Evolutionary conservation across 2,888 invertebrate species (phyloP), one percentile per base, ranked within the genome.

Genomic region (Halictus quadricinctus): DNA sequence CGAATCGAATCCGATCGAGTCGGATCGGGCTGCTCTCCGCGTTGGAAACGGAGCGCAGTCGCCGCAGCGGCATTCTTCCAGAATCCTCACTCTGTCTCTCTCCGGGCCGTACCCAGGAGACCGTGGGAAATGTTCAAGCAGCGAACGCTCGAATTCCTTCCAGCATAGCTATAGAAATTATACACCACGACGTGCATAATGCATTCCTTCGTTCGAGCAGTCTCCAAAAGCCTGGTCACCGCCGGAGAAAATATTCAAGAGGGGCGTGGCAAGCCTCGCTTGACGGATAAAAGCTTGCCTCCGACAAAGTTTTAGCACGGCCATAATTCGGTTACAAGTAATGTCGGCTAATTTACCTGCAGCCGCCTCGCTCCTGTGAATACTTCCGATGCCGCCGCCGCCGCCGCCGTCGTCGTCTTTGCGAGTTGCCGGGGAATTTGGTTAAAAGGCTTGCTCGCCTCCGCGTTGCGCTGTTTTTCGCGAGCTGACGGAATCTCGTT

Each of bases 61-160:
- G 36, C 36, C 36, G 36, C 36, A 36, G 21, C 73, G 43, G 75
- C n/a, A 69, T 81, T 81, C 64, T 80, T 75, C 29, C 81, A 29
- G 80, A 70, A 70, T 81, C 76, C 76, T 81, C 80, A 58, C 76
- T 21, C 76, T 72, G 0, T 36, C 36, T 36, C 50, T 73, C 36
- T 41, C 41, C 72, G 21, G 18, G 66, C 36, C 75, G 73, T 15
- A 50, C 76, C 54, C 72, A 48, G 13, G 43, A 58, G 76, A 36
- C 72, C 69, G 77, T 70, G 46, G 50, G 64, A 82, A 84, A 89
- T 87, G 79, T 87, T 74, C 78, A 76, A 79, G n/a, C 86, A 66
- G 64, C 58, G 69, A 66, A 76, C 18, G 75, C 58, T 54, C 21
- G 72, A 76, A 58, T 64, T 78, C 46, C 72, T 73, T 54, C 74